Evolutionary conservation across 2,797 vertebrate genomes (phyloP), one percentile per base, ranked within the genome.

Genomic region (Cyclopterus lumpus): DNA sequence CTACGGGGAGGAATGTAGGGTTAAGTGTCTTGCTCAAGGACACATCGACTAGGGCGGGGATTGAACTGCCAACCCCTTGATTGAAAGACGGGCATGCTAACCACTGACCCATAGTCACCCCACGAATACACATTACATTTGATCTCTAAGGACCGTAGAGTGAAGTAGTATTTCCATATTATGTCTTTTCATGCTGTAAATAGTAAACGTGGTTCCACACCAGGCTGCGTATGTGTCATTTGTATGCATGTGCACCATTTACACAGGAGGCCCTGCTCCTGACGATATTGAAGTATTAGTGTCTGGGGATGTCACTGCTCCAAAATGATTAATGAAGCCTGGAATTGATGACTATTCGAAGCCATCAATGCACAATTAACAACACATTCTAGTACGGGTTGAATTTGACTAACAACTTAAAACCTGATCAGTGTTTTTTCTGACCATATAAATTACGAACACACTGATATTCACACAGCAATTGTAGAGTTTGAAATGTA

Each of bases 291-390:
- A 91, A 71, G 55, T 40, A 79, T 87, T 71, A 75, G 44, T 20
- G 68, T 81, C 73, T 61, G 57, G 68, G 82, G 62, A 79, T 67
- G 71, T 81, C 57, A 44, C 24, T 16, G 51, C 69, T 81, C 36
- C 67, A 78, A 86, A 89, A 85, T 82, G 79, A 81, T 85, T 83
- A 78, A 73, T 69, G 75, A 76, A 60, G 42, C 67, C 22, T 32
- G 26, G 34, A 67, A 83, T 53, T 75, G 65, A 81, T 71, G 55
- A 80, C 61, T 80, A 8, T 76, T 82, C 54, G 76, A 68, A 80
- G 24, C 42, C 73, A 72, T 87, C 30, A 67, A 77, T 83, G 55
- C 22, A 62, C 40, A 66, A 81, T 79, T 79, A 86, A 69, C 55
- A 77, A 53, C 54, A 65, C n/a, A 12, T 32, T 46, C 58, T 57